phyloP scores from a whole-genome alignment of 2,797 vertebrate species.

The Microctenopoma steveboyesi region DNA sequence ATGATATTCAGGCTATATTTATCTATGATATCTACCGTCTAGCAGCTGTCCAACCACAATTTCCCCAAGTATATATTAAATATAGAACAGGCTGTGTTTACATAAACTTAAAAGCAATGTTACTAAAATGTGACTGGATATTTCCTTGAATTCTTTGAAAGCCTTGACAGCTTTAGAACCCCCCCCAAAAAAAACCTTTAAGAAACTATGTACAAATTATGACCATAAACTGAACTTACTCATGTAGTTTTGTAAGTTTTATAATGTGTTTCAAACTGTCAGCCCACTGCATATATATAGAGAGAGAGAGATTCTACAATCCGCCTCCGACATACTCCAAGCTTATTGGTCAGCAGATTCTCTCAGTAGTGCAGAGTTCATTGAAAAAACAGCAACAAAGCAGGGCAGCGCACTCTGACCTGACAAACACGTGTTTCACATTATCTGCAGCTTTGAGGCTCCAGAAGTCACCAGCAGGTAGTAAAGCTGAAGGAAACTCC shows the following conservation, averaged over 20 bases:
- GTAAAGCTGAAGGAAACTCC: not conserved
- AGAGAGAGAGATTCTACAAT: not conserved
- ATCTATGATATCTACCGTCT: too few species aligned
- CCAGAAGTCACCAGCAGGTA: conserved; percentile 4
- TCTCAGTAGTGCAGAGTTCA: conserved; percentile 48
- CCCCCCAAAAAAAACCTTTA: not conserved
- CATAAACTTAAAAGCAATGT: too few species aligned
- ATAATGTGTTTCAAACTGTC: not conserved
- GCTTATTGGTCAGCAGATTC: conserved; percentile 19
- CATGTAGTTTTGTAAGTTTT: not conserved
- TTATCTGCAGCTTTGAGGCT: conserved; percentile 19
- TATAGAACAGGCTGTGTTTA: too few species aligned
- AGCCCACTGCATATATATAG: not conserved
- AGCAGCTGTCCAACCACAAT: too few species aligned
- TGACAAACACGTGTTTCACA: conserved; percentile 12
- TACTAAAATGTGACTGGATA: too few species aligned
- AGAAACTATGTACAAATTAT: not conserved
- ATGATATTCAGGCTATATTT: too few species aligned
- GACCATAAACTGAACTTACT: not conserved
- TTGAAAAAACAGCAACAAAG: not conserved
- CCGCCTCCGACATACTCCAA: not conserved
- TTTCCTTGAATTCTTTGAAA: not conserved
- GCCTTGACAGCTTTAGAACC: not conserved
- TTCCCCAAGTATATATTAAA: too few species aligned
- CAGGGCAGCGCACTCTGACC: conserved; percentile 30